Percentiles rank a stretch among this genome's conserved stretches.
Evolutionary conservation across 92 coral and sea anemone genomes (phyloP).

Genomic region (Paramuricea clavata): DNA sequence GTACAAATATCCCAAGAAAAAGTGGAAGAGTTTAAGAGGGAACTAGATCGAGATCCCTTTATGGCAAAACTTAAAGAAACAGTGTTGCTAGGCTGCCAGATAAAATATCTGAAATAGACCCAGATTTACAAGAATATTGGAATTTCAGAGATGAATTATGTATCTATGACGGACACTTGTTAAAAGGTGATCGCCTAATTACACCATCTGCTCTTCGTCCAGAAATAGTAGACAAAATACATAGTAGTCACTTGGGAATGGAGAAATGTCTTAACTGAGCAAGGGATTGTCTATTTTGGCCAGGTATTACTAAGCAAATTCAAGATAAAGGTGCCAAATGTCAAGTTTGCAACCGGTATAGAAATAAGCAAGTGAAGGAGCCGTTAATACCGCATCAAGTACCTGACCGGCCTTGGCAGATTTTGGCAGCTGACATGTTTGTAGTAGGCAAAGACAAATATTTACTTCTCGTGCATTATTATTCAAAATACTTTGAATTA

Average conservation of each 20-base stretch:
- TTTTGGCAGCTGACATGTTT: not conserved
- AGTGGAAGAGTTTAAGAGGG: slow-evolving; percentile 14
- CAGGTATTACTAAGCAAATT: too few relatives aligned
- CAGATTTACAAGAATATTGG: slow-evolving; percentile 3
- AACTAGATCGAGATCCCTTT: not conserved
- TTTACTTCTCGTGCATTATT: too few relatives aligned
- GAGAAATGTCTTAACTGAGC: slow-evolving; percentile 26
- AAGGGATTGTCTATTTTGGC: slow-evolving; percentile 22
- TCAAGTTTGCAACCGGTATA: slow-evolving; percentile 32
- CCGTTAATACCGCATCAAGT: slow-evolving; percentile 41
- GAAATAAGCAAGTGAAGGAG: slow-evolving; percentile 45
- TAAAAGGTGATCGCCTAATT: slow-evolving; percentile 24
- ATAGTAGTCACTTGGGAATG: slow-evolving; percentile 53
- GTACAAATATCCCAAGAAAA: slow-evolving; percentile 12
- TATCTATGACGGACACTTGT: slow-evolving; percentile 4
- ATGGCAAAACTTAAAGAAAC: not conserved
- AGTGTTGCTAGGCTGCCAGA: slow-evolving; percentile 15
- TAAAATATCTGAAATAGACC: not conserved
- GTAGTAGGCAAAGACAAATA: too few relatives aligned
- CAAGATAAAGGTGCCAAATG: slow-evolving; percentile 29
- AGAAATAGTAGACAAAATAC: slow-evolving; percentile 50
- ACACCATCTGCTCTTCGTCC: not conserved
- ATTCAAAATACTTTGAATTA: too few relatives aligned
- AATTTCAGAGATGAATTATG: too few relatives aligned
- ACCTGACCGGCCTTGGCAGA: slow-evolving; percentile 26